These are phyloP conservation scores for Mus spretus DNA, from an alignment of 2,797 vertebrate genomes.

Conservation along the genomic window DNA sequence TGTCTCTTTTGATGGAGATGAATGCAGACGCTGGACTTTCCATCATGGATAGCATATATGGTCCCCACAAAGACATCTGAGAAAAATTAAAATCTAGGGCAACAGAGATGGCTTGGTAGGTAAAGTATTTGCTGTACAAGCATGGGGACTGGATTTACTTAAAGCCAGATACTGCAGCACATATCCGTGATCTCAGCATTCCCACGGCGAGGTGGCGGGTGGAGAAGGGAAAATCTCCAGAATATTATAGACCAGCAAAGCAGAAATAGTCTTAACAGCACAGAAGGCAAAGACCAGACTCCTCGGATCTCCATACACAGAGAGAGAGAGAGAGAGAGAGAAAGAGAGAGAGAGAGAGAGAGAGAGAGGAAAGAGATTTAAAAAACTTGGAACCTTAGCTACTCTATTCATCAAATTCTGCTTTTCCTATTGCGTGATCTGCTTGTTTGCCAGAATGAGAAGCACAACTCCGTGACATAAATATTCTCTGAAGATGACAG, in stretches of 20 bases:
- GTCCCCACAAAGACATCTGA: background rate
- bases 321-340: background rate
- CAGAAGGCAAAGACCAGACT: background rate
- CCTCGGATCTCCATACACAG: no score
- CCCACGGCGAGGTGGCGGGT: background rate
- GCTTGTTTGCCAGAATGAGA: slow-evolving; percentile 58
- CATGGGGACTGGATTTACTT: background rate
- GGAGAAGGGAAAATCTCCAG: no score
- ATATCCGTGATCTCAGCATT: background rate
- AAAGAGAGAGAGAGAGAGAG: background rate
- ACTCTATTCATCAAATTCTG: slow-evolving; percentile 32
- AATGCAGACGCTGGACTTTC: background rate
- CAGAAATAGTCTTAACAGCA: background rate
- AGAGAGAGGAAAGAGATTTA: background rate
- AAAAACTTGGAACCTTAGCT: slow-evolving; percentile 37
- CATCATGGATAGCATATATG: background rate
- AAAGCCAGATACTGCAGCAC: background rate
- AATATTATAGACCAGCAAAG: background rate
- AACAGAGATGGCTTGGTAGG: background rate
- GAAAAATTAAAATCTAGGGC: background rate
- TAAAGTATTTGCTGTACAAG: background rate
- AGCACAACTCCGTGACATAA: slow-evolving; percentile 45
- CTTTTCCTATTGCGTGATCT: slow-evolving; percentile 32
- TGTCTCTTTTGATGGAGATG: background rate
- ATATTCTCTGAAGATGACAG: slow-evolving; percentile 56